These are phyloP conservation scores for Odocoileus hemionus DNA, from an alignment of 2,113 vertebrate genomes.

Conservation along the genomic window DNA sequence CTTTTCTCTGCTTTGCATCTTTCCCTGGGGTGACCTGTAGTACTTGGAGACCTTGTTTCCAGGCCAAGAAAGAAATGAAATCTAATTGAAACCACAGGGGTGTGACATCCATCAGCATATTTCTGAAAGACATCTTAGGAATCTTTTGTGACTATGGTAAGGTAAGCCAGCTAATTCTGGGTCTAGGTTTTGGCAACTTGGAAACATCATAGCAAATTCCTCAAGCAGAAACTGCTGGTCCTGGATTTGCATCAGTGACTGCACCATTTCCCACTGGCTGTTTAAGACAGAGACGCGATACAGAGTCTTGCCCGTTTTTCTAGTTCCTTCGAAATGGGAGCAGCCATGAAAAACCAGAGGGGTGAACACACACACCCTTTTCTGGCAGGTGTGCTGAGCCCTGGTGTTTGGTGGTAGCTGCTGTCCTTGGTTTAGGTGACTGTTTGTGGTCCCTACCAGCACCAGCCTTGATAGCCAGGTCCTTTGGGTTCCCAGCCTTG, in stretches of 20 bases:
- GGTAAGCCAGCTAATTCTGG: neutral
- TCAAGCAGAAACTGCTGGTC: neutral
- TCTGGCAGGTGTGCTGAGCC: neutral
- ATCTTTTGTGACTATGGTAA: neutral
- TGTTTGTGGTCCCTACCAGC: too few species aligned
- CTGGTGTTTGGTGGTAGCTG: accelerated
- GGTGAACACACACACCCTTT: neutral
- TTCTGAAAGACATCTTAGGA: neutral
- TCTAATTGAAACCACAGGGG: neutral
- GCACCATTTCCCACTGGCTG: neutral
- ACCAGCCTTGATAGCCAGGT: neutral
- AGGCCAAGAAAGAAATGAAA: neutral
- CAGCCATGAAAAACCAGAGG: neutral
- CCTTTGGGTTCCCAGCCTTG: neutral
- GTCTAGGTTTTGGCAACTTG: neutral
- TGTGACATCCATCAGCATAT: neutral
- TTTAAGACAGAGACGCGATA: neutral
- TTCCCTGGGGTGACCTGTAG: neutral
- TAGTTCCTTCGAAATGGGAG: neutral
- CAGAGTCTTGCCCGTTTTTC: neutral
- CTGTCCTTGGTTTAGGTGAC: neutral
- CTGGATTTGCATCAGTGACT: neutral
- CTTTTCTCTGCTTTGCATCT: neutral
- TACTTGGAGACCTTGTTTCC: neutral
- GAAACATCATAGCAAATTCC: neutral